A percentile compares a stretch with the other conserved stretches of the same genome.
Conservation (phyloP, 1,140 invertebrate genomes). For the Brachionus sp. region DNA sequence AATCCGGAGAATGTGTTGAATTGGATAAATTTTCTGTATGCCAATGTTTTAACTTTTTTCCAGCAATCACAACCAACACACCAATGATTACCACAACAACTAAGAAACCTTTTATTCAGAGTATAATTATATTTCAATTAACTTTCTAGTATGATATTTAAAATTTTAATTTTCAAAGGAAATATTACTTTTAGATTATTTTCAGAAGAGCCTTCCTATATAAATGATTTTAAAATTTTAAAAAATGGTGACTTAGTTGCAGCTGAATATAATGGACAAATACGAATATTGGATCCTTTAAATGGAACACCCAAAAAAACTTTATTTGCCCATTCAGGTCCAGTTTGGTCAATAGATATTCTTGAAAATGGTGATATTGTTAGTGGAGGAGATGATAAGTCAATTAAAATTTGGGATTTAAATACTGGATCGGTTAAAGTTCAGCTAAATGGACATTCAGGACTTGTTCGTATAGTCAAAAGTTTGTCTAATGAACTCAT, state of each 20-base stretch:
- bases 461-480: background rate
- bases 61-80: background rate
- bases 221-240: background rate
- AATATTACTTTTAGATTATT: background rate
- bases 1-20: background rate
- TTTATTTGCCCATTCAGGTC: background rate
- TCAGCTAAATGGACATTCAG: background rate
- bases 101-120: background rate
- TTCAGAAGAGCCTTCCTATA: background rate
- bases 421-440: background rate
- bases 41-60: background rate
- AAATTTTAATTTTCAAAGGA: background rate
- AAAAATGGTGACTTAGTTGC: background rate
- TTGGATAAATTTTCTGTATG: background rate
- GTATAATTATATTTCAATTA: background rate
- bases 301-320: background rate
- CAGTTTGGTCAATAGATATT: slow-evolving; percentile 5
- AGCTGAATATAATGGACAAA: background rate
- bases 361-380: background rate
- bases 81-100: background rate
- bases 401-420: slow-evolving; percentile 2
- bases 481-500: background rate
- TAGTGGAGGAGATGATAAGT: background rate
- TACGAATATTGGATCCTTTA: background rate
- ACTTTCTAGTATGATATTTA: background rate